Conservation (phyloP, 2,797 vertebrate genomes). For the Denticeps clupeoides region DNA sequence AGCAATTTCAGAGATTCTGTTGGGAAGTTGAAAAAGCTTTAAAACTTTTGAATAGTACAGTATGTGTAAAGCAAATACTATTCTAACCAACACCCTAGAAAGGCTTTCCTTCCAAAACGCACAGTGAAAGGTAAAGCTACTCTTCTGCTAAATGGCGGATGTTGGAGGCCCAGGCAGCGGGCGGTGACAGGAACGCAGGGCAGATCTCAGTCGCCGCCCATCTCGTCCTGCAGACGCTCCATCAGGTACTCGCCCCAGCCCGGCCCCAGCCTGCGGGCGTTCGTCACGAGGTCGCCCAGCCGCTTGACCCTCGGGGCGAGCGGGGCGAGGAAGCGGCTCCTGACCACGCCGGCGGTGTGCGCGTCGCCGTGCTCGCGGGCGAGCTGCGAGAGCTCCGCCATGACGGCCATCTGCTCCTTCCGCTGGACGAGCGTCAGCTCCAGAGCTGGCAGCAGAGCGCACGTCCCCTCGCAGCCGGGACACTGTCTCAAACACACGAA, state of each 20-base stretch:
- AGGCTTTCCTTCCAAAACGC: no score
- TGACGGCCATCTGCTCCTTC: slow-evolving; percentile 49
- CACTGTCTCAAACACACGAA: slow-evolving; percentile 36
- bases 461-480: slow-evolving; percentile 44
- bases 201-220: slow-evolving; percentile 27
- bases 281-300: slow-evolving; percentile 51
- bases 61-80: no score
- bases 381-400: slow-evolving; percentile 55
- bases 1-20: neutral
- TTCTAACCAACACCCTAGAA: no score
- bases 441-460: slow-evolving; percentile 46
- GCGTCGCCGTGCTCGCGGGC: slow-evolving; percentile 39
- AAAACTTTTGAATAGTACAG: no score
- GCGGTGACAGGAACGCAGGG: neutral
- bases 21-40: neutral
- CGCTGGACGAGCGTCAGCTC: slow-evolving; percentile 53
- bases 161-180: slow-evolving; percentile 1
- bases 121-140: no score
- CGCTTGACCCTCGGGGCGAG: slow-evolving; percentile 53
- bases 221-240: slow-evolving; percentile 51
- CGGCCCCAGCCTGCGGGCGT: slow-evolving; percentile 47
- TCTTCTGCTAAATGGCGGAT: no score
- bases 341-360: slow-evolving; percentile 37
- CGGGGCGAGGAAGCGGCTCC: slow-evolving; percentile 51
- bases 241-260: slow-evolving; percentile 62